Evolutionary conservation across 1,140 invertebrate species (phyloP).

Genomic region (Acromyrmex charruanus): DNA sequence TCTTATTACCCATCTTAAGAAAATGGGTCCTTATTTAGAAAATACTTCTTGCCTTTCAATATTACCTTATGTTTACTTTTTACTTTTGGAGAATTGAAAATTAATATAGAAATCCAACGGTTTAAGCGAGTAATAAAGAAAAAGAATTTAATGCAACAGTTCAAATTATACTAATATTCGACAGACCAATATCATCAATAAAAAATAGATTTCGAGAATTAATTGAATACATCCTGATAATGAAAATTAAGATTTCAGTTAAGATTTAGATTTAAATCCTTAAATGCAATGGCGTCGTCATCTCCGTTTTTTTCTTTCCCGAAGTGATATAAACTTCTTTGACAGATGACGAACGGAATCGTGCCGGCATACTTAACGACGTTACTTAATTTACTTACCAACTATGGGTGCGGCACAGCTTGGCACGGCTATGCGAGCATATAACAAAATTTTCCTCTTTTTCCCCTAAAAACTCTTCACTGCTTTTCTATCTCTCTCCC

Average conservation of each 20-base stretch:
- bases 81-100: background rate
- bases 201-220: constrained; percentile 1
- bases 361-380: constrained; percentile 35
- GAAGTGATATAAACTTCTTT: constrained; percentile 39
- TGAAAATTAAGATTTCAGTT: background rate
- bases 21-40: background rate
- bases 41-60: background rate
- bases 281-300: background rate
- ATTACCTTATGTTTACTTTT: background rate
- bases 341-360: constrained; percentile 1
- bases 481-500: background rate
- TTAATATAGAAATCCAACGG: background rate
- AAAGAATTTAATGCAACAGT: too few relatives aligned
- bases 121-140: background rate
- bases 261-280: too few relatives aligned
- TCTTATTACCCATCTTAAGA: background rate
- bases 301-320: background rate
- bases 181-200: background rate
- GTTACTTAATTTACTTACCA: constrained; percentile 45
- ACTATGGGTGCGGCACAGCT: background rate
- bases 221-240: background rate
- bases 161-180: background rate
- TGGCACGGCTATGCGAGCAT: background rate
- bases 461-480: background rate
- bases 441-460: constrained; percentile 61